Conservation (phyloP, 1,140 invertebrate species). For the Brachionus asplanchnoidis region DNA sequence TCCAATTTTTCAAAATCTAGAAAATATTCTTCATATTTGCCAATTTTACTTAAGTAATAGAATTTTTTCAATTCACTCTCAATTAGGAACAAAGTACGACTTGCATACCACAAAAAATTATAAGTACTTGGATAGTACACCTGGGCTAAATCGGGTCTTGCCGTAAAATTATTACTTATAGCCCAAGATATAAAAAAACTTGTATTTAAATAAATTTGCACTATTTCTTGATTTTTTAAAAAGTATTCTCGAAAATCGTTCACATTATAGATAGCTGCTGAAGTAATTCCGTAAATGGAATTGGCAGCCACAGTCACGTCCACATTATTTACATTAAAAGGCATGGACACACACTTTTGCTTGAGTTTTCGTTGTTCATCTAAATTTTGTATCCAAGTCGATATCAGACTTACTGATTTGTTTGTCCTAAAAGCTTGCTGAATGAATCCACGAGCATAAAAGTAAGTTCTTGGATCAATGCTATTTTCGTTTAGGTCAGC, state of each 20-base stretch:
- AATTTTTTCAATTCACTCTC: not conserved
- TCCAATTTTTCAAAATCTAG: slow-evolving; percentile 43
- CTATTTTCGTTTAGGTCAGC: slow-evolving; percentile 45
- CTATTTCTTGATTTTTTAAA: slow-evolving; percentile 46
- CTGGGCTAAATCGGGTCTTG: slow-evolving; percentile 48
- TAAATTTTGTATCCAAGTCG: slow-evolving; percentile 51
- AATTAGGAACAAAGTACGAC: slow-evolving; percentile 46
- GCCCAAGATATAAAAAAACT: slow-evolving; percentile 47
- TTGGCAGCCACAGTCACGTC: slow-evolving; percentile 51
- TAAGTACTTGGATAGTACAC: slow-evolving; percentile 51
- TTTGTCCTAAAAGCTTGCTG: slow-evolving; percentile 42
- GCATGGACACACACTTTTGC: slow-evolving; percentile 47
- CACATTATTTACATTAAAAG: slow-evolving; percentile 51
- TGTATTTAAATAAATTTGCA: slow-evolving; percentile 48
- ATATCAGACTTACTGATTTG: slow-evolving; percentile 47
- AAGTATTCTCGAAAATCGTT: slow-evolving; percentile 44
- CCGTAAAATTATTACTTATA: slow-evolving; percentile 47
- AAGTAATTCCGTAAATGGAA: slow-evolving; percentile 48
- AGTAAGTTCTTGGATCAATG: slow-evolving; percentile 51
- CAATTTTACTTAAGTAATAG: slow-evolving; percentile 18
- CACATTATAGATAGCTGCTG: slow-evolving; percentile 46
- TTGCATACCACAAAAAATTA: slow-evolving; percentile 53
- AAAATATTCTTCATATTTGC: slow-evolving; percentile 42
- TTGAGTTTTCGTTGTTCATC: slow-evolving; percentile 45
- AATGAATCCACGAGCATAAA: slow-evolving; percentile 47